Base-by-base conservation (phyloP, 2,113 vertebrate species). In the Ardeotis arabs region DNA sequence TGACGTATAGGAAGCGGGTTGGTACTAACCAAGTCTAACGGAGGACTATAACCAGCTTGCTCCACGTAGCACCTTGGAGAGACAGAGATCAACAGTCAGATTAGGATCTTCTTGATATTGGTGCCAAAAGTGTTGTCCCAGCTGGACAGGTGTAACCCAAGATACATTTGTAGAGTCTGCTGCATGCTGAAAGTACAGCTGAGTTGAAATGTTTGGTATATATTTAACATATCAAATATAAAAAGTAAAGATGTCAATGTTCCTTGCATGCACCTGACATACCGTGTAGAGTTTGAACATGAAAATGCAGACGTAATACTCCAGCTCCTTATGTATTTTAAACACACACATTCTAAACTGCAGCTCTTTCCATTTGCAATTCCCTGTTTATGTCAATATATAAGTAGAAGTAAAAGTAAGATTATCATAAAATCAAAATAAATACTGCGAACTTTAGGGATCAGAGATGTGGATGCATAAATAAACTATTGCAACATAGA, bases 1-100 rank as follows among this genome's bases (percentile, higher is more conserved):
- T 50, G 76, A 25, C 3, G 4, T 1, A 9, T 0, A 1, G 70
- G 27, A 24, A 59, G 35, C 69, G 39, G 41, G 24, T 24, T 45
- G 69, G 64, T 35, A n/a, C 24, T 24, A 16, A 28, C 10, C 1
- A 2, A 53, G 11, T 3, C 28, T 27, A 11, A 9, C 35, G 0
- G 1, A 58, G 63, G 29, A 28, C 47, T 24, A 22, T 7, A 31
- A 27, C 35, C 13, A 63, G 22, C 10, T 75, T 33, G 4, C 7
- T 66, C 31, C 4, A 41, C 18, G 23, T 6, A 53, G 37, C 49
- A 45, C 7, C 53, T 33, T 58, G 50, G 74, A 84, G 79, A 77
- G 76, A 76, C 0, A 52, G n/a, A 50, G 31, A 83, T 8, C 28
- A 80, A 5, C 2, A 31, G 11, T 44, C 52, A 62, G 37, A 31